Conservation (phyloP, 1,140 invertebrate genomes). For the Odontomachus brunneus region DNA sequence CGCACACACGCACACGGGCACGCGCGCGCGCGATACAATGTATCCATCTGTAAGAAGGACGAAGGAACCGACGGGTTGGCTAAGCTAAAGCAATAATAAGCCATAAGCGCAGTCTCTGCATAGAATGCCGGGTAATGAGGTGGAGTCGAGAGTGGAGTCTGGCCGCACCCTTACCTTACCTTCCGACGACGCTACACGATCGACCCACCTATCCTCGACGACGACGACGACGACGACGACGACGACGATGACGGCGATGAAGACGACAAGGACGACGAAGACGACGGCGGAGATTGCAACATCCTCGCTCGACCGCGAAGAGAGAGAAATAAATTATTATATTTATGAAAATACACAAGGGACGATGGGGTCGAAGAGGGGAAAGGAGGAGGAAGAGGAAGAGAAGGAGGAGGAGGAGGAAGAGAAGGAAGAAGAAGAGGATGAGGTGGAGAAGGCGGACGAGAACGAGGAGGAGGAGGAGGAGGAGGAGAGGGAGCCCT, state of each 20-base stretch:
- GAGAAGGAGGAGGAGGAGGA: slow-evolving; percentile 44
- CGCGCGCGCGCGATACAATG: slow-evolving; percentile 42
- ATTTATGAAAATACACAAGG: slow-evolving; percentile 72
- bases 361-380: slow-evolving; percentile 10
- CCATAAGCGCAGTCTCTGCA: slow-evolving; percentile 84
- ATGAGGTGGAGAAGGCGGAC: neutral
- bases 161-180: slow-evolving; percentile 84
- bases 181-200: slow-evolving; percentile 73
- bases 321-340: slow-evolving; percentile 77
- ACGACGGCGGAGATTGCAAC: slow-evolving; percentile 68
- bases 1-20: slow-evolving; percentile 30
- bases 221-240: slow-evolving; percentile 54
- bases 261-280: slow-evolving; percentile 49
- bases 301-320: slow-evolving; percentile 74
- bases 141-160: slow-evolving; percentile 83
- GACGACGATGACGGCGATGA: slow-evolving; percentile 45
- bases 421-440: no score
- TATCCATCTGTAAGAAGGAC: slow-evolving; percentile 53
- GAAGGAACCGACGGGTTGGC: slow-evolving; percentile 78
- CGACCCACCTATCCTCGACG: slow-evolving; percentile 79
- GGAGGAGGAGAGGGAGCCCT: slow-evolving; percentile 63
- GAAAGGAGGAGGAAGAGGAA: neutral
- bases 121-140: slow-evolving; percentile 86
- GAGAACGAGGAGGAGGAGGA: neutral
- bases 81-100: slow-evolving; percentile 84